These are phyloP conservation scores for Salvelinus alpinus DNA, from an alignment of 2,113 vertebrate species.

Conservation along the genomic window DNA sequence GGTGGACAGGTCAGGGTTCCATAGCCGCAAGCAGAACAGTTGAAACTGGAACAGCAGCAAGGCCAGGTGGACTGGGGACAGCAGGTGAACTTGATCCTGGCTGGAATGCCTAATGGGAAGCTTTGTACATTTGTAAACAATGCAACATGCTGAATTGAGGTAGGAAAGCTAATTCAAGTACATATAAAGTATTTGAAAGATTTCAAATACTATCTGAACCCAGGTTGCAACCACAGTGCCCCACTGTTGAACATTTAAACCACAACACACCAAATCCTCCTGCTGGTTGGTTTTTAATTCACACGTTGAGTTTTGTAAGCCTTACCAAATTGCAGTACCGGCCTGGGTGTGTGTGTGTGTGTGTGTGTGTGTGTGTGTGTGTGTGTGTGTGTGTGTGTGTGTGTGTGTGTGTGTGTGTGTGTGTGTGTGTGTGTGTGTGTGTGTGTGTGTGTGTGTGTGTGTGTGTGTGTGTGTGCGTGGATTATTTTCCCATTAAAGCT, in stretches of 20 bases:
- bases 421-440: neutral
- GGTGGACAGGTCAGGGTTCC: too few relatives aligned
- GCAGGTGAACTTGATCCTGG: too few relatives aligned
- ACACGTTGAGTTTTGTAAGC: neutral
- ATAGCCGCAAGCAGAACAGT: too few relatives aligned
- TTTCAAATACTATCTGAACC: too few relatives aligned
- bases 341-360: neutral
- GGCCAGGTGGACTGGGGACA: too few relatives aligned
- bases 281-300: conserved; percentile 20
- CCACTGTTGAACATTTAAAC: neutral
- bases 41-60: too few relatives aligned
- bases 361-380: neutral
- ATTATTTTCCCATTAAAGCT: conserved; percentile 3
- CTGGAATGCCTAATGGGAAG: too few relatives aligned
- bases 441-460: neutral
- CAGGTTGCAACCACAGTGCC: too few relatives aligned
- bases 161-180: too few relatives aligned
- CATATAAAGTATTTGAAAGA: too few relatives aligned
- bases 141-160: too few relatives aligned
- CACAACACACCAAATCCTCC: conserved; percentile 11
- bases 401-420: neutral
- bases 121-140: too few relatives aligned
- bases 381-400: neutral
- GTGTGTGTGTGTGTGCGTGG: neutral
- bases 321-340: neutral